Base-by-base conservation (phyloP, 2,113 vertebrate species). In the Xyliphius kryptos region DNA sequence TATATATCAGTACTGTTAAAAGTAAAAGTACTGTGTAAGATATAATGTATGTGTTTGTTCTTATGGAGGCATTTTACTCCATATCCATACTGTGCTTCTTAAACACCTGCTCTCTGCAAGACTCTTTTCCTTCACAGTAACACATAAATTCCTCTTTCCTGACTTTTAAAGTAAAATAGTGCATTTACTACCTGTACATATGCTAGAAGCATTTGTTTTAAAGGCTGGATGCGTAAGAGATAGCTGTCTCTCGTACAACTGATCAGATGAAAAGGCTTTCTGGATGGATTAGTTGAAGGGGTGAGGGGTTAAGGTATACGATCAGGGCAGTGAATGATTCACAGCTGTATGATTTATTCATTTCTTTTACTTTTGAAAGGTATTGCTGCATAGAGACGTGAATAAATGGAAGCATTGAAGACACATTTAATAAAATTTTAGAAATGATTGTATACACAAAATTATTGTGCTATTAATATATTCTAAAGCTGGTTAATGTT, bases 71-170 rank as follows among this genome's bases (percentile, higher is more conserved):
- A n/a, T n/a, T n/a, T n/a, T n/a, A n/a, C n/a, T n/a, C n/a, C n/a
- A n/a, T 47, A 56, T 66, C 16, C 20, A 50, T 46, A 37, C 56
- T 51, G 16, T 56, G 37, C 16, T 19, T 3, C 10, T 58, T 58
- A 51, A 17, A 37, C 66, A 66, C 51, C 38, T 66, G 55, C 22
- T 37, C 65, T 21, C 52, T 68, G 62, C 43, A 62, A 72, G 51
- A 59, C 54, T 56, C 71, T 69, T 59, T 57, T 63, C 78, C 78
- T 81, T 13, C 73, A n/a, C 36, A 1, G 2, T 81, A 81, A 86
- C 81, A 81, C 77, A 78, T 73, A 83, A 83, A 79, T 80, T 80
- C 79, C 68, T 80, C 71, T 79, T 82, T 85, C 81, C 81, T 85
- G 78, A 51, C 74, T 74, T 72, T 79, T 76, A 74, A 80, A 87